Conservation (phyloP, 2,888 invertebrate genomes). For the Patella depressa region DNA sequence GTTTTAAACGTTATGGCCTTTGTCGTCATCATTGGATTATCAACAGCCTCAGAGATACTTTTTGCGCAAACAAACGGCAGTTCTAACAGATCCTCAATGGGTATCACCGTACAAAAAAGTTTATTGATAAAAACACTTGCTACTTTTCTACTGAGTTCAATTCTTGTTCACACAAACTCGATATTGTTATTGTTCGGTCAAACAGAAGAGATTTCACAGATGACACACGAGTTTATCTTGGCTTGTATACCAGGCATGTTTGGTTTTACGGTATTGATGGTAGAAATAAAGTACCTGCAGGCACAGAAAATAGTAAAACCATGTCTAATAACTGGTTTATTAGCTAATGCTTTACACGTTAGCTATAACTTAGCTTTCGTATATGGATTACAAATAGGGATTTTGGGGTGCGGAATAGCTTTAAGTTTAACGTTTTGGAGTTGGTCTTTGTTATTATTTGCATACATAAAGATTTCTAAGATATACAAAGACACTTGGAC, state of each 20-base stretch:
- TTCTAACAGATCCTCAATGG: not conserved
- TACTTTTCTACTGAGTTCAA: not conserved
- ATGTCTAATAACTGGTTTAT: not conserved
- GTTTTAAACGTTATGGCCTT: not conserved
- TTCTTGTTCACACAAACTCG: not conserved
- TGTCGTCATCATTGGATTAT: not conserved
- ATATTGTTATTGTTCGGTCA: not conserved
- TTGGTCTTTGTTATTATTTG: not conserved
- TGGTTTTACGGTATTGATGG: not conserved
- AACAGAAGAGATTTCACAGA: not conserved
- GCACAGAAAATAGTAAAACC: not conserved
- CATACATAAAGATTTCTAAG: not conserved
- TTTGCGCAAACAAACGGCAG: constrained; percentile 1
- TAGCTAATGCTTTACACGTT: not conserved
- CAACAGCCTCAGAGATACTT: not conserved
- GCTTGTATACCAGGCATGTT: not conserved
- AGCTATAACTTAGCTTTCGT: not conserved
- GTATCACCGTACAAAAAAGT: not conserved
- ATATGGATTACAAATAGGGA: not conserved
- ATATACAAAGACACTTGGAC: not conserved
- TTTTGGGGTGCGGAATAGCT: not conserved
- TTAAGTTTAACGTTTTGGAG: not conserved
- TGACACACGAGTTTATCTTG: not conserved
- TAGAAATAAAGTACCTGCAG: not conserved
- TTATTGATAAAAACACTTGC: not conserved